Conservation (phyloP, 2,797 vertebrate genomes). For the Siniperca obscura region DNA sequence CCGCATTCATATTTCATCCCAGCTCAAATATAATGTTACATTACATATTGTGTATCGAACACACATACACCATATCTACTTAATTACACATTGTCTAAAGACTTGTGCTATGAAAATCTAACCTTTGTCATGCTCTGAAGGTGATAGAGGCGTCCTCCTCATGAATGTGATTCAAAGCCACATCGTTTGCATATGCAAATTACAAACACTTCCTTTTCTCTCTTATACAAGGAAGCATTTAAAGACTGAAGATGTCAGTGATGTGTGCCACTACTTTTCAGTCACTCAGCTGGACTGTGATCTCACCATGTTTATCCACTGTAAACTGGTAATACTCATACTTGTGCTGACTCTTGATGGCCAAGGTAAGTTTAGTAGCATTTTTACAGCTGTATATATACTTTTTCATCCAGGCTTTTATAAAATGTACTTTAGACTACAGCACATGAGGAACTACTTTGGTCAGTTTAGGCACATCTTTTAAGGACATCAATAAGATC, state of each 20-base stretch:
- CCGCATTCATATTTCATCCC: neutral
- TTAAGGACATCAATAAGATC: neutral
- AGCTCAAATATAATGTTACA: neutral
- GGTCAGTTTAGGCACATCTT: neutral
- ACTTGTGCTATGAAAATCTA: neutral
- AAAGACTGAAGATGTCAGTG: conserved; percentile 14
- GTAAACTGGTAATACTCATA: conserved; percentile 16
- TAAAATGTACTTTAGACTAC: neutral
- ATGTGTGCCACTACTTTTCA: conserved; percentile 5
- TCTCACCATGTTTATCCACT: conserved; percentile 53
- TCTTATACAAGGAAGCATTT: neutral
- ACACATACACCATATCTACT: neutral
- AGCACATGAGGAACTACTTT: neutral
- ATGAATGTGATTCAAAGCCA: neutral
- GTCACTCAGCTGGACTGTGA: conserved; percentile 20
- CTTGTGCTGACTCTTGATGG: conserved; percentile 39
- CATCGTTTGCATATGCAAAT: conserved; percentile 16
- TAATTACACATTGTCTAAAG: neutral
- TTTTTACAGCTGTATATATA: neutral
- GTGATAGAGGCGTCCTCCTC: neutral
- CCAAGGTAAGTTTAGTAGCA: conserved; percentile 37
- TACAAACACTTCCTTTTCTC: conserved; percentile 23
- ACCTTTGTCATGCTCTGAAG: neutral
- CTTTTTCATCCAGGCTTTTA: neutral
- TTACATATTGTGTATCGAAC: neutral